A percentile compares a stretch with the other conserved stretches of the same genome.
phyloP scores from a whole-genome alignment of 2,113 vertebrate genomes.

The Chionodraco myersi region DNA sequence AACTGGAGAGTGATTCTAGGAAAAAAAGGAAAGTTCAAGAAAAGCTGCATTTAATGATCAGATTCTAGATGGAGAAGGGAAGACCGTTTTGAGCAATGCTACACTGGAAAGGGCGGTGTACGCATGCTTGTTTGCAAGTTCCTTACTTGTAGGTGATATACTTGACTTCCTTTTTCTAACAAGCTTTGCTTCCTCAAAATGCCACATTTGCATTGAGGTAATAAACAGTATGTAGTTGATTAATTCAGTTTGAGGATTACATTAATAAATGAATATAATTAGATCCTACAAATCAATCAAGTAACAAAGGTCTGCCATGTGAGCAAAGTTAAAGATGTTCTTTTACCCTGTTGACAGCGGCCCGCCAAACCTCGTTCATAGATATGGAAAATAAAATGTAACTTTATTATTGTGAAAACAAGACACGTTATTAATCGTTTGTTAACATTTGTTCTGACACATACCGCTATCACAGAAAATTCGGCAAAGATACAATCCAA shows the following conservation, averaged over 20 bases:
- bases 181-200: slow-evolving; percentile 59
- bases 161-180: slow-evolving; percentile 62
- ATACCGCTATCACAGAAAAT: neutral
- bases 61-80: neutral
- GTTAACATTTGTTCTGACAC: neutral
- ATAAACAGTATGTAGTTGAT: neutral
- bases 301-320: neutral
- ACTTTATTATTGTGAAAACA: neutral
- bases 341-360: neutral
- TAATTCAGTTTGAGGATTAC: neutral
- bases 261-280: too few species aligned
- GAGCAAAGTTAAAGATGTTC: neutral
- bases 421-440: neutral
- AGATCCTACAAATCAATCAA: neutral
- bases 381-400: neutral
- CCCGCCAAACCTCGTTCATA: neutral
- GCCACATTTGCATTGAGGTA: neutral
- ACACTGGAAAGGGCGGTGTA: neutral
- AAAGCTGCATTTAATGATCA: neutral
- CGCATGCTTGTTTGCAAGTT: slow-evolving; percentile 1
- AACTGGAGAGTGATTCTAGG: neutral
- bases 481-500: neutral
- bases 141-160: neutral
- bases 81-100: neutral
- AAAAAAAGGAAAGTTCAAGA: neutral